Base-by-base conservation (phyloP, 1,140 invertebrate species). In the Andricus grossulariae region DNA sequence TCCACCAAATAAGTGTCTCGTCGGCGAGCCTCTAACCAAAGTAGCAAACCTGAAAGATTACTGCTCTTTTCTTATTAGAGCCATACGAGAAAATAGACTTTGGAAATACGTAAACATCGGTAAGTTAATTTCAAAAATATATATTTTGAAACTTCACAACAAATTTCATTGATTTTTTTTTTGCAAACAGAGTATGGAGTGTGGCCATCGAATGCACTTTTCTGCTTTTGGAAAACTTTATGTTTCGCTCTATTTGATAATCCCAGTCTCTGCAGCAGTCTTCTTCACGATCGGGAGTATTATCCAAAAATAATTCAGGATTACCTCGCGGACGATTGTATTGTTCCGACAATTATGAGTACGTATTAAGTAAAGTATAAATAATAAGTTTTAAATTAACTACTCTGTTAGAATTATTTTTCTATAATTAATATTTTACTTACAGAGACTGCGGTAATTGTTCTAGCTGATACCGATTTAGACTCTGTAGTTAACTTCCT, bases 401-500 rank as follows among this genome's bases (percentile, higher is more conserved):
- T 11, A 10, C 6, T 32, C 32, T 13, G 5, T 25, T 60, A 15
- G 32, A 25, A 32, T 16, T 32, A 32, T 18, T 18, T 54, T 54
- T 8, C n/a, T 18, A 54, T 10, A 10, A 54, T 10, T 7, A 54
- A 18, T 54, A 54, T 18, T 54, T 54, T 54, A 45, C 19, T 66
- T 71, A 54, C 73, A 80, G 78, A 74, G 6, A 76, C 74, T 1
- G 74, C 55, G 10, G 74, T 80, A 45, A 76, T 80, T 19, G 50
- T 80, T 45, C 51, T 77, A 73, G 52, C 79, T 7, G 79, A 80
- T 72, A 72, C 75, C 2, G 79, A 80, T 75, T 71, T 80, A 19
- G 50, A 74, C 52, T 66, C 79, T 21, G 72, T 57, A 15, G 72
- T 77, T 45, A 21, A 54, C 1, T 73, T 72, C 2, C 39, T 77